A percentile compares a stretch with the other conserved stretches of the same genome.
Evolutionary conservation across 30 jellyfish, hydroid and myxozoan species (phyloP).

Genomic region (Chironex yamaguchii): DNA sequence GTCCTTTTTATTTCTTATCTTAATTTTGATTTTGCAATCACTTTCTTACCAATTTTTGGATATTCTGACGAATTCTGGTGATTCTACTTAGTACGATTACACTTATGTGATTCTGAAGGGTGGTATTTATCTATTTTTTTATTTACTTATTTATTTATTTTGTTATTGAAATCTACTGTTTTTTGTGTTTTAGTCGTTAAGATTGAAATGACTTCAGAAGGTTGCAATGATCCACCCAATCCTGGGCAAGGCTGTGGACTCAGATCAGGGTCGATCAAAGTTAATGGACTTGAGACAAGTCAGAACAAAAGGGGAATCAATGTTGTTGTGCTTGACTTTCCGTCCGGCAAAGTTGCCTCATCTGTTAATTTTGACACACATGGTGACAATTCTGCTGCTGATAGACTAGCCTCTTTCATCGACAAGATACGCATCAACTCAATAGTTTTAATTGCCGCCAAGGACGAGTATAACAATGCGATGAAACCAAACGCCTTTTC

Average conservation of each 20-base stretch:
- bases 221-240: constrained; percentile 74
- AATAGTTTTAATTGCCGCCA: constrained; percentile 57
- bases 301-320: constrained; percentile 67
- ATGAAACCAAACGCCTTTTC: constrained; percentile 59
- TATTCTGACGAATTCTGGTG: no score
- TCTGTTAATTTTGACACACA: constrained; percentile 68
- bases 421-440: constrained; percentile 59
- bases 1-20: no score
- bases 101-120: no score
- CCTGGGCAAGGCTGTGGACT: constrained; percentile 47
- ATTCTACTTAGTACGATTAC: no score
- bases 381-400: constrained; percentile 41
- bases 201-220: constrained; percentile 70
- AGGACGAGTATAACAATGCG: constrained; percentile 31
- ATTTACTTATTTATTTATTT: no score
- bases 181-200: constrained; percentile 32
- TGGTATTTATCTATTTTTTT: no score
- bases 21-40: no score
- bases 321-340: constrained; percentile 69
- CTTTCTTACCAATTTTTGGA: no score
- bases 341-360: constrained; percentile 55
- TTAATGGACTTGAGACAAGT: constrained; percentile 78
- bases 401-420: constrained; percentile 23
- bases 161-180: no score
- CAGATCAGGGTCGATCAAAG: constrained; percentile 55